These are phyloP conservation scores for Silurus asotus DNA, from an alignment of 2,113 vertebrate species.

Conservation along the genomic window DNA sequence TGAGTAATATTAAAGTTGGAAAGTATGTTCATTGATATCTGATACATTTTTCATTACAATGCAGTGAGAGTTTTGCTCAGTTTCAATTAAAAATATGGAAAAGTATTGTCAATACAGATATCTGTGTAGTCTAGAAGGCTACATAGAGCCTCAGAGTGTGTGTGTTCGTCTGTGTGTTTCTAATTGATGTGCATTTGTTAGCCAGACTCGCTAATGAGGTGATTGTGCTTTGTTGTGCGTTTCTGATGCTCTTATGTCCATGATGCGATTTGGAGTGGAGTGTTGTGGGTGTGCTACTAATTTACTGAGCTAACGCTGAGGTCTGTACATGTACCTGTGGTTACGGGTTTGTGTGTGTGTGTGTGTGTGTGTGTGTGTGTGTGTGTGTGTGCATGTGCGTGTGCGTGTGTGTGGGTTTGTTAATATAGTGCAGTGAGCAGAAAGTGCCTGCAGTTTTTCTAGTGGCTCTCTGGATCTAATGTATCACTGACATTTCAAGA, in stretches of 20 bases:
- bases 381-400: constrained; percentile 7
- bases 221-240: constrained; percentile 25
- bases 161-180: constrained; percentile 26
- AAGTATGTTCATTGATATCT: too few relatives aligned
- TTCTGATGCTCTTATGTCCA: constrained; percentile 20
- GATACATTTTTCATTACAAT: too few relatives aligned
- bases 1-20: too few relatives aligned
- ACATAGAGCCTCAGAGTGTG: background rate
- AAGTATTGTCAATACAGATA: background rate
- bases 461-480: constrained; percentile 28
- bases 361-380: constrained; percentile 7
- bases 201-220: constrained; percentile 29
- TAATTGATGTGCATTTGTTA: background rate
- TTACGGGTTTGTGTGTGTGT: constrained; percentile 3
- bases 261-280: constrained; percentile 31
- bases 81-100: too few relatives aligned
- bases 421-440: background rate
- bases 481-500: constrained; percentile 22
- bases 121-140: background rate
- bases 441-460: constrained; percentile 11
- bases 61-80: too few relatives aligned
- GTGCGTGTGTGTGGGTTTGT: constrained; percentile 24
- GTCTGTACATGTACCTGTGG: constrained; percentile 13
- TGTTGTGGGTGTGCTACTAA: constrained; percentile 42
- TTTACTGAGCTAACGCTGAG: constrained; percentile 4